A percentile compares a stretch with the other conserved stretches of the same genome.
phyloP scores from a whole-genome alignment of 2,888 invertebrate species.

The Hedychridium roseum region DNA sequence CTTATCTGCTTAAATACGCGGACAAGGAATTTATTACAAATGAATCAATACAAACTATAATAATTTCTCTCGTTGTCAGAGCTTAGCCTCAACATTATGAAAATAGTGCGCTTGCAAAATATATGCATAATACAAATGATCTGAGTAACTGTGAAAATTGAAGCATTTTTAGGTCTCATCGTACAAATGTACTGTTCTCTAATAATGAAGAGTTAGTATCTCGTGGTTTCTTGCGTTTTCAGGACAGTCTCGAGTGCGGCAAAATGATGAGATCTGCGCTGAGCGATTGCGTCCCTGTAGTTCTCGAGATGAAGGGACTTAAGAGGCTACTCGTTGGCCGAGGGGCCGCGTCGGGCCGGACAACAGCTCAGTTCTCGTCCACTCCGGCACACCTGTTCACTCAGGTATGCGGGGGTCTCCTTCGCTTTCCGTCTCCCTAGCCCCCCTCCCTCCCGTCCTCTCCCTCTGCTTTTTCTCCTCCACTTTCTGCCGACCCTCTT shows the following conservation, averaged over 20 bases:
- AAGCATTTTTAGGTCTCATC: background rate
- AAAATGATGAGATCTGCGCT: conserved; percentile 20
- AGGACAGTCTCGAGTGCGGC: background rate
- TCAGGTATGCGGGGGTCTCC: conserved; percentile 45
- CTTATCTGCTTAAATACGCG: too few relatives aligned
- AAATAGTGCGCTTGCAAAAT: too few relatives aligned
- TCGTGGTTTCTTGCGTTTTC: background rate
- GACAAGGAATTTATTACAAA: too few relatives aligned
- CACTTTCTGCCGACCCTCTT: background rate
- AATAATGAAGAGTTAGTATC: background rate
- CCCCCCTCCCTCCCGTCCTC: conserved; percentile 5
- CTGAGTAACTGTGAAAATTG: background rate
- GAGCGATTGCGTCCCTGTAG: conserved; percentile 31
- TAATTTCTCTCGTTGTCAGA: too few relatives aligned
- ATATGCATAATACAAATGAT: too few relatives aligned
- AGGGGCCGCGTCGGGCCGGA: conserved; percentile 28
- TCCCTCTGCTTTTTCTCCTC: conserved; percentile 8
- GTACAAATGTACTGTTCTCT: background rate
- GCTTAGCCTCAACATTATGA: too few relatives aligned
- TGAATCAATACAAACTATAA: too few relatives aligned
- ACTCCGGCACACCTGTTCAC: conserved; percentile 48
- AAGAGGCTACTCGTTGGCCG: conserved; percentile 29
- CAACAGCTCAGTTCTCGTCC: conserved; percentile 35
- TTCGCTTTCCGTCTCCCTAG: conserved; percentile 11
- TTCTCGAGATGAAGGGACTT: conserved; percentile 29